These are phyloP conservation scores for Brienomyrus longianalis DNA, from an alignment of 2,113 vertebrate genomes.

Conservation along the genomic window DNA sequence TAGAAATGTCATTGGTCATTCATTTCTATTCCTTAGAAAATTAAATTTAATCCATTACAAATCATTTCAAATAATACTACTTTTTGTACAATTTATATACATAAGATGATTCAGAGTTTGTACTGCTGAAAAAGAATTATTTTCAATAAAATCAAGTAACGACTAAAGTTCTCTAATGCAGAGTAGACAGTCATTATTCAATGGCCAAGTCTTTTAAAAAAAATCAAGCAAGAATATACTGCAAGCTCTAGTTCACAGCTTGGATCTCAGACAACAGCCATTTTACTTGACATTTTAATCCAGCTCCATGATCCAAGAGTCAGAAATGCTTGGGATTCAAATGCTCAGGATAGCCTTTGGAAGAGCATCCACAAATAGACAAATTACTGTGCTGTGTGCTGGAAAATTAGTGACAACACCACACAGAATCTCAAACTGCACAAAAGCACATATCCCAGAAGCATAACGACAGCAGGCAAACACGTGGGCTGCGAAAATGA, in stretches of 20 bases:
- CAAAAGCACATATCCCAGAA: background rate
- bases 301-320: background rate
- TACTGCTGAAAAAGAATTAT: background rate
- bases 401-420: background rate
- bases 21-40: background rate
- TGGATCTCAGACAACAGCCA: background rate
- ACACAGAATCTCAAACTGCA: background rate
- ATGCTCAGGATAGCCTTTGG: background rate
- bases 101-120: background rate
- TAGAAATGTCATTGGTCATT: background rate
- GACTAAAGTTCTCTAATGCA: background rate
- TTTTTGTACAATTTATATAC: background rate
- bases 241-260: background rate
- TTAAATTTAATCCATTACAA: background rate
- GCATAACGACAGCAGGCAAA: background rate
- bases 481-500: background rate
- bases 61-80: constrained; percentile 1
- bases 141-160: background rate
- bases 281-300: background rate
- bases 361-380: background rate
- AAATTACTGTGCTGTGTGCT: background rate
- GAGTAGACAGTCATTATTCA: background rate
- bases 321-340: background rate
- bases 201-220: background rate
- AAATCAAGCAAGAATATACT: background rate